Evolutionary conservation across 1,140 invertebrate species (phyloP).

Genomic region (Lethrus apterus): DNA sequence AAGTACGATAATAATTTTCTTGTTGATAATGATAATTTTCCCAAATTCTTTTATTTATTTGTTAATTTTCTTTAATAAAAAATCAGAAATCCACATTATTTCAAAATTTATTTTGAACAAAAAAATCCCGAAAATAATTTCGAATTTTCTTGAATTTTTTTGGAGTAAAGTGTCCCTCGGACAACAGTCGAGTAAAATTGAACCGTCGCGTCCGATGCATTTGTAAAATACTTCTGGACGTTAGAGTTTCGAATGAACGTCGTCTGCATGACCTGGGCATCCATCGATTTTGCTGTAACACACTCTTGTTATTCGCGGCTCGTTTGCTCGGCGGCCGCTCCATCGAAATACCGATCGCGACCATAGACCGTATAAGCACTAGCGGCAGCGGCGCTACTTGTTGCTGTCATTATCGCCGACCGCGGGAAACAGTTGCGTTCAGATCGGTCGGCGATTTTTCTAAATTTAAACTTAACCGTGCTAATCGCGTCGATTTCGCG

Average conservation of each 20-base stretch:
- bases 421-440: too few relatives aligned
- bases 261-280: slow-evolving; percentile 9
- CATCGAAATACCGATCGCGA: slow-evolving; percentile 1
- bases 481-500: too few relatives aligned
- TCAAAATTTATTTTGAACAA: neutral
- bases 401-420: neutral
- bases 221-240: slow-evolving; percentile 2
- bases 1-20: too few relatives aligned
- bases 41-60: neutral
- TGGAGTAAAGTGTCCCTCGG: too few relatives aligned
- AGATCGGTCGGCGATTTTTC: too few relatives aligned
- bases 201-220: neutral
- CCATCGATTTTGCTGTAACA: slow-evolving; percentile 5
- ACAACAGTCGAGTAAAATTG: too few relatives aligned
- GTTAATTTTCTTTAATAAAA: neutral
- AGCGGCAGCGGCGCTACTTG: neutral
- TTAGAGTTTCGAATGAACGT: slow-evolving; percentile 9
- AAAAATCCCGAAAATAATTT: neutral
- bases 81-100: neutral
- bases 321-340: slow-evolving; percentile 11
- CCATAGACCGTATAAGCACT: too few relatives aligned
- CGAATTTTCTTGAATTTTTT: neutral
- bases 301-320: too few relatives aligned
- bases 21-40: too few relatives aligned
- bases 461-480: too few relatives aligned